Evolutionary conservation across 2,888 invertebrate genomes (phyloP).

Genomic region (Sphaeridia pumilis): DNA sequence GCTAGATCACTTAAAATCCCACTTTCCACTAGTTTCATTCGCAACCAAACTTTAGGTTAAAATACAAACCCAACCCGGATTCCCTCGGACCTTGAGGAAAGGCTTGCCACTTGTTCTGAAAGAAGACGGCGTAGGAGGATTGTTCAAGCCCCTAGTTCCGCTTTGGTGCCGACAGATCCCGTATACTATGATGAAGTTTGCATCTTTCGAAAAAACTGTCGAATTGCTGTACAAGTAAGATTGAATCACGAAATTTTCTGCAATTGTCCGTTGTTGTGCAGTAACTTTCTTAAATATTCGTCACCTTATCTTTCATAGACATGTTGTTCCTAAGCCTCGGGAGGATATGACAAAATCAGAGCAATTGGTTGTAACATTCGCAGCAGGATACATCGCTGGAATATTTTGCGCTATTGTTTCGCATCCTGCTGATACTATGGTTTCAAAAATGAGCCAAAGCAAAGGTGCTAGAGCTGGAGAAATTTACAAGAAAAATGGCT

Average conservation of each 20-base stretch:
- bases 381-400: conserved; percentile 93
- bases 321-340: conserved; percentile 87
- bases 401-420: conserved; percentile 97
- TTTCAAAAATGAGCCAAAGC: conserved; percentile 61
- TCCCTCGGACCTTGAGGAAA: conserved; percentile 72
- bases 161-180: conserved; percentile 97
- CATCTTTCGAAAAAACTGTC: conserved; percentile 92
- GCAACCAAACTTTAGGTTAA: no score
- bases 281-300: no score
- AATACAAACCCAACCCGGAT: conserved; percentile 93
- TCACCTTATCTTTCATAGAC: no score
- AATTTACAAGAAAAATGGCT: conserved; percentile 62
- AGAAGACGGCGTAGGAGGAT: conserved; percentile 76
- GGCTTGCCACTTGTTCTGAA: conserved; percentile 77
- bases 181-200: conserved; percentile 99
- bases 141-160: conserved; percentile 92
- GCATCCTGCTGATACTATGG: conserved; percentile 94
- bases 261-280: no score
- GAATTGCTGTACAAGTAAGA: conserved; percentile 77
- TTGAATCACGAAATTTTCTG: no score
- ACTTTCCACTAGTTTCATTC: no score
- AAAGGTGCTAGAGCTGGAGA: conserved; percentile 54
- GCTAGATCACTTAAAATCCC: no score
- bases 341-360: conserved; percentile 79
- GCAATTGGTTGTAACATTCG: conserved; percentile 88